Percentiles rank a stretch among this genome's conserved stretches.
phyloP scores from a whole-genome alignment of 2,888 invertebrate genomes.

The Athetis lepigone region DNA sequence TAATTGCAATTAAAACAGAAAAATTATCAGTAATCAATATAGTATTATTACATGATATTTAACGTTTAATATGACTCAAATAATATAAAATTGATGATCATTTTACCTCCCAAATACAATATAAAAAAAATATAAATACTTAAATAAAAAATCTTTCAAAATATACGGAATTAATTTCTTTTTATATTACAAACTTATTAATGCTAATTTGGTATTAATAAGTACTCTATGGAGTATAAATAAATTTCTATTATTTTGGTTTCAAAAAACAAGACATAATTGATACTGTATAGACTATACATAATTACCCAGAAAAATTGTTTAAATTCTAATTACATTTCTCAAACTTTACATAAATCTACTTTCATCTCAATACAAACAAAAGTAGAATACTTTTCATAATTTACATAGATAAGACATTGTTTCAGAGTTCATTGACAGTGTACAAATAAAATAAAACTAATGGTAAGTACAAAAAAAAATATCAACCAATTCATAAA shows the following conservation, averaged over 20 bases:
- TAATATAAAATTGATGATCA: constrained; percentile 52
- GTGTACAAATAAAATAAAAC: constrained; percentile 17
- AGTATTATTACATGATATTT: constrained; percentile 61
- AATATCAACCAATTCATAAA: constrained; percentile 46
- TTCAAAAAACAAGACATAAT: constrained; percentile 14
- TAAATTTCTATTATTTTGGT: neutral
- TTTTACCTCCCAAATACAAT: constrained; percentile 50
- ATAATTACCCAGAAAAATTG: too few species aligned
- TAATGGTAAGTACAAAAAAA: constrained; percentile 50
- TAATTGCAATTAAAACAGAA: constrained; percentile 64
- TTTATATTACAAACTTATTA: constrained; percentile 12
- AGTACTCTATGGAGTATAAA: constrained; percentile 26
- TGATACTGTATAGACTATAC: neutral
- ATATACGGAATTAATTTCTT: constrained; percentile 6
- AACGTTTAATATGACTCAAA: constrained; percentile 67
- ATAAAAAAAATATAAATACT: constrained; percentile 36
- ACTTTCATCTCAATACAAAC: constrained; percentile 27
- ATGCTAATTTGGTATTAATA: constrained; percentile 41
- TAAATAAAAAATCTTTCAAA: constrained; percentile 32
- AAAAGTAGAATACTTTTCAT: neutral
- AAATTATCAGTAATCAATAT: constrained; percentile 58
- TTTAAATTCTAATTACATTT: neutral
- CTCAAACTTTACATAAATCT: neutral
- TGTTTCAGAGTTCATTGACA: constrained; percentile 15
- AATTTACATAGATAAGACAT: neutral